These are phyloP conservation scores for Paragorgia papillata DNA, from an alignment of 92 coral and sea anemone genomes.

Conservation along the genomic window DNA sequence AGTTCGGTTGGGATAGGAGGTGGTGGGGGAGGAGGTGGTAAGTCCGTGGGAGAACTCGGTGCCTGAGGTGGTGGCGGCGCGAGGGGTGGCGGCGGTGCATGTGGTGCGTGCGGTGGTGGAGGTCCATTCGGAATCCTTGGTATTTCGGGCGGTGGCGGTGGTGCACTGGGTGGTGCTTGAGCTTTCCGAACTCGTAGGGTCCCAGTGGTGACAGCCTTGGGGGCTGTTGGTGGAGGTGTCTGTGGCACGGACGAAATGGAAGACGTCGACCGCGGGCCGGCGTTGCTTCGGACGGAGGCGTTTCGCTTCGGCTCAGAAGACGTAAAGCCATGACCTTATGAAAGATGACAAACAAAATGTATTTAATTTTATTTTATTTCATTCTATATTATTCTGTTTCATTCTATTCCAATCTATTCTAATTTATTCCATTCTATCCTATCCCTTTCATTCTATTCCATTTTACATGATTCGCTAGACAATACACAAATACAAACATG, in stretches of 20 bases:
- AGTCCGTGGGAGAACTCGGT: conserved; percentile 54
- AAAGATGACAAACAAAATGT: not conserved
- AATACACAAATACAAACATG: too few species aligned
- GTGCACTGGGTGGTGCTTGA: conserved; percentile 49
- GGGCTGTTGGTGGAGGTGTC: conserved; percentile 86
- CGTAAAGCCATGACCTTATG: conserved; percentile 29
- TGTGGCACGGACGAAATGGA: conserved; percentile 64
- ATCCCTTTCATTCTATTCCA: too few species aligned
- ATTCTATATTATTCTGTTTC: too few species aligned
- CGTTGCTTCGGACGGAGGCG: conserved; percentile 22
- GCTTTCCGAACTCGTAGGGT: conserved; percentile 56
- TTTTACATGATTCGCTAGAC: too few species aligned
- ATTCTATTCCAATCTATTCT: too few species aligned
- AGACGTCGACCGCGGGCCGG: conserved; percentile 57
- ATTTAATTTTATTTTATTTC: too few species aligned
- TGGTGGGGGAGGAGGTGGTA: conserved; percentile 84
- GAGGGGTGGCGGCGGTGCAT: conserved; percentile 51
- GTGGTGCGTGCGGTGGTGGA: conserved; percentile 57
- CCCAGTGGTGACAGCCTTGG: conserved; percentile 74
- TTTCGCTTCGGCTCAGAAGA: conserved; percentile 30
- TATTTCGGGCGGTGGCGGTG: conserved; percentile 56
- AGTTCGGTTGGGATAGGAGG: conserved; percentile 68
- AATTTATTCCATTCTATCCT: too few species aligned
- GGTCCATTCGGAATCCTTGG: conserved; percentile 44
- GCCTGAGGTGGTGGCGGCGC: conserved; percentile 54